These are phyloP conservation scores for Dicroscelio sp. DNA, from an alignment of 2,888 invertebrate species.

Conservation along the genomic window DNA sequence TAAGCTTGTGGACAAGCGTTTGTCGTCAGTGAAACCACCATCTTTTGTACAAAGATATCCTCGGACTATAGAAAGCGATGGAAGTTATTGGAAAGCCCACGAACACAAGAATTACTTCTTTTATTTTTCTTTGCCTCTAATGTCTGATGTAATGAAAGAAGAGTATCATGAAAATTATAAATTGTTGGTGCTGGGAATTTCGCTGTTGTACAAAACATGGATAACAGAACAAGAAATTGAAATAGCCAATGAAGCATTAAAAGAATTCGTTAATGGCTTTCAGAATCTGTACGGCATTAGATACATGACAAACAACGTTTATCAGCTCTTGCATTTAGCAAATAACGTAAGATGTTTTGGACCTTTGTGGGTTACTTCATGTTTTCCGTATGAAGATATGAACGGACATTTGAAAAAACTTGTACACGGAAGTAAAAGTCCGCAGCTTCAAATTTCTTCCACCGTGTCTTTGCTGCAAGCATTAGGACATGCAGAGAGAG, in stretches of 20 bases:
- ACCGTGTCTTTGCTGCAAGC: background rate
- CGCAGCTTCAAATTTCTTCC: slow-evolving; percentile 72
- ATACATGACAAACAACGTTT: slow-evolving; percentile 80
- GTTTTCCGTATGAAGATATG: slow-evolving; percentile 75
- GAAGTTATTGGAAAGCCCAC: background rate
- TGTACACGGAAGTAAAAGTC: slow-evolving; percentile 71
- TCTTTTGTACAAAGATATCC: slow-evolving; percentile 10
- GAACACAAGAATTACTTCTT: background rate
- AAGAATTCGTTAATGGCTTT: no score
- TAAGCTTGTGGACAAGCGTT: slow-evolving; percentile 9
- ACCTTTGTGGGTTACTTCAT: slow-evolving; percentile 66
- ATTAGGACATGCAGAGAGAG: background rate
- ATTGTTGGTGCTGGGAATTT: no score
- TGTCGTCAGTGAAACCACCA: background rate
- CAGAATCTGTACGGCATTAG: no score
- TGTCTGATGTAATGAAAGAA: no score
- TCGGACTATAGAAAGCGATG: background rate
- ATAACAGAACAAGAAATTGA: no score
- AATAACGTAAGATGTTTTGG: slow-evolving; percentile 58
- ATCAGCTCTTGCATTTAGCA: slow-evolving; percentile 77
- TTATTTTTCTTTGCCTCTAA: no score
- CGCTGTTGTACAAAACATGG: no score
- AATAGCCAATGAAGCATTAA: no score
- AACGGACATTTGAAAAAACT: slow-evolving; percentile 63
- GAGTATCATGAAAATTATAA: no score